Base-by-base conservation (phyloP, 37 sponge, comb jelly and placozoan species). In the Tethya wilhelma region DNA sequence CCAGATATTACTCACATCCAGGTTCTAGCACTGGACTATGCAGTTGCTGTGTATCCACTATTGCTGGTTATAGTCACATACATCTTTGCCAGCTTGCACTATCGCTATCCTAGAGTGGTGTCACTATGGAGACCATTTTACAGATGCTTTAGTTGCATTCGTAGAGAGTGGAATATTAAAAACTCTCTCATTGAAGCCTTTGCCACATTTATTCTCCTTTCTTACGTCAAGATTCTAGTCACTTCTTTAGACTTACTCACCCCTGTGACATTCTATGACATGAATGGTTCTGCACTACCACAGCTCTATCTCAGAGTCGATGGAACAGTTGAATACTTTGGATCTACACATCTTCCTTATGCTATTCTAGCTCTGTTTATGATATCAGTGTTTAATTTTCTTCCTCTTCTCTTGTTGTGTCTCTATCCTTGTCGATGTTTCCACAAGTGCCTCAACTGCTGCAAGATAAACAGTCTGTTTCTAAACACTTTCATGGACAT, bases 191-290 rank as follows among this genome's bases (percentile, higher is more conserved):
- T 75, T 2, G 64, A 60, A 40, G 39, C 44, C 2, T 75, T 75
- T 75, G 76, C 76, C 23, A 75, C 76, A 34, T 66, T 79, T 11
- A 19, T 66, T 23, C 38, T 79, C 25, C 79, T 79, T 23, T 67
- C 68, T 33, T 64, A 64, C 57, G 32, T 67, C n/a, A 79, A 79
- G 37, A 56, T 81, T 31, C 64, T 59, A 2, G 32, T 29, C 17
- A 49, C 71, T 40, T 30, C 62, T 1, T 71, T 81, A 60, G 73
- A 72, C n/a, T 23, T 81, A 4, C 64, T 81, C 38, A 11, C 38
- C 36, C 64, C 46, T 59, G 39, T 64, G 2, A 63, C 23, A 8
- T 34, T 71, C 32, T 79, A 66, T 28, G 19, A 66, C 30, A 63
- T 79, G 40, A 9, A 63, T 42, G 79, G 79, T 67, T 3, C 14